Percentiles rank a stretch among this genome's conserved stretches.
Evolutionary conservation across 2,113 vertebrate species (phyloP).

Genomic region (Ailurus styani): DNA sequence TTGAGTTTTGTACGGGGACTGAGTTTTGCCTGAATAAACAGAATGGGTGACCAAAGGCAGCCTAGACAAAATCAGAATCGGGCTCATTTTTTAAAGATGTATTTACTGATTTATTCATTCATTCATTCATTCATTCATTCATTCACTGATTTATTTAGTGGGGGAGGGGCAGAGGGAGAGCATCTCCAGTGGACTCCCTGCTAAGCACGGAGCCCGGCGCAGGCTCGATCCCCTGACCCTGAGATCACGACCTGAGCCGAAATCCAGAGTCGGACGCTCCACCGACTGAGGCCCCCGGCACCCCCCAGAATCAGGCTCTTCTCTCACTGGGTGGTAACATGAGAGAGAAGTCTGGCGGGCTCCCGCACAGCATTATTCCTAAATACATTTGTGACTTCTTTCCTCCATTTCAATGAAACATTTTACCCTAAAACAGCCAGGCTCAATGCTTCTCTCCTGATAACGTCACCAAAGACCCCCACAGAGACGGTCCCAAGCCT

Average conservation of each 20-base stretch:
- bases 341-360: background rate
- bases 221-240: background rate
- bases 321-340: background rate
- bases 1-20: background rate
- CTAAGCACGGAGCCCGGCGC: background rate
- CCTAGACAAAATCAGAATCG: background rate
- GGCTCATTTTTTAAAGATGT: background rate
- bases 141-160: background rate
- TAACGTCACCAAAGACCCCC: background rate
- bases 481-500: rapidly evolving
- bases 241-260: background rate
- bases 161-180: background rate
- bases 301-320: background rate
- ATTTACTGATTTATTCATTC: too few species aligned
- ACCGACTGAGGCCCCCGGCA: background rate
- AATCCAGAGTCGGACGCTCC: background rate
- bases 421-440: background rate
- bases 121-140: too few species aligned
- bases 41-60: background rate
- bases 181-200: background rate
- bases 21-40: background rate
- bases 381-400: rapidly evolving
- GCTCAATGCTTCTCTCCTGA: rapidly evolving
- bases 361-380: rapidly evolving
- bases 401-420: background rate